Evolutionary conservation across 1,140 invertebrate genomes (phyloP).

Genomic region (Tetramorium simillimum): DNA sequence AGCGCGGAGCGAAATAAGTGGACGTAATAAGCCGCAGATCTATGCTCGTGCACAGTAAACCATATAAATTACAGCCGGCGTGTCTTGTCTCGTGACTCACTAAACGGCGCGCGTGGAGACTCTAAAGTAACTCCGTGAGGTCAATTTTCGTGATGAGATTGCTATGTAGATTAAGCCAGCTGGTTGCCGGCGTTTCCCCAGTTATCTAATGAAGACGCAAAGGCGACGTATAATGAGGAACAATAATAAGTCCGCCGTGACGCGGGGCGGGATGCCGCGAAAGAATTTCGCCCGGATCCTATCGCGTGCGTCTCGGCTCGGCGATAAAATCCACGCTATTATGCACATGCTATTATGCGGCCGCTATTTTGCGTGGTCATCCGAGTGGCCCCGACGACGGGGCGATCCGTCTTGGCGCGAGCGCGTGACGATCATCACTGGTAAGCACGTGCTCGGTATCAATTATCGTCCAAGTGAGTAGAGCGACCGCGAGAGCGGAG

Average conservation of each 20-base stretch:
- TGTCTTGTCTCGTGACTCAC: constrained; percentile 2
- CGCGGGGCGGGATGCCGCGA: neutral
- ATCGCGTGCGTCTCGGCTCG: constrained; percentile 18
- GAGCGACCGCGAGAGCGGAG: constrained; percentile 44
- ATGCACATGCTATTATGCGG: neutral
- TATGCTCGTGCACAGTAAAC: neutral
- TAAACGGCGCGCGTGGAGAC: neutral
- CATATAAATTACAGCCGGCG: constrained; percentile 5
- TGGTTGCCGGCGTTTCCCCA: neutral
- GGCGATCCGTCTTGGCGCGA: constrained; percentile 46
- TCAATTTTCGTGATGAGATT: constrained; percentile 2
- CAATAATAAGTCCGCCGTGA: neutral
- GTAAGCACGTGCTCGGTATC: constrained; percentile 71
- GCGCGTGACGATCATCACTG: constrained; percentile 64
- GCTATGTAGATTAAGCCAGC: neutral
- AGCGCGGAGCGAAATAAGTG: neutral
- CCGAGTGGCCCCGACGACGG: constrained; percentile 24
- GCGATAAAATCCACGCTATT: constrained; percentile 21
- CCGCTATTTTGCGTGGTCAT: constrained; percentile 38
- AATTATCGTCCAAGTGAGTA: constrained; percentile 67
- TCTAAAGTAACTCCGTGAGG: neutral
- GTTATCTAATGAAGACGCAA: neutral
- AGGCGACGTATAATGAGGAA: neutral
- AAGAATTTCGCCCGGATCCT: neutral
- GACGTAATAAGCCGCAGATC: constrained; percentile 11